Evolutionary conservation across 2,888 invertebrate species (phyloP).

Genomic region (Phalera bucephala): DNA sequence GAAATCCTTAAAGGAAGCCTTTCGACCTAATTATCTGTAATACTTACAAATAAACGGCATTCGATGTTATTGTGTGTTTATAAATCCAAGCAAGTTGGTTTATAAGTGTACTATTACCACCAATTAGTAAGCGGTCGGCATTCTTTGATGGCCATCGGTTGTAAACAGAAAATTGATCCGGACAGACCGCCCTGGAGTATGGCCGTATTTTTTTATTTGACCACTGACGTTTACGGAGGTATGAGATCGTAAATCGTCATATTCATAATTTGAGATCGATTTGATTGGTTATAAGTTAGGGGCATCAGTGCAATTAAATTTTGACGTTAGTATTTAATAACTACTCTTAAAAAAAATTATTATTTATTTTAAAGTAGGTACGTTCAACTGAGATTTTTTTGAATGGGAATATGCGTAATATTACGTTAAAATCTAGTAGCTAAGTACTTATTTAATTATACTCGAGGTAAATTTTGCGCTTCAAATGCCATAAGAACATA

Average conservation of each 20-base stretch:
- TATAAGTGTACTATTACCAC: slow-evolving; percentile 68
- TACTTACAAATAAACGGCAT: slow-evolving; percentile 25
- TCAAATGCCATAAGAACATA: too few relatives aligned
- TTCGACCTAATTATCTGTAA: slow-evolving; percentile 29
- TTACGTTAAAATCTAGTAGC: too few relatives aligned
- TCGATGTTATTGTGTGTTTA: slow-evolving; percentile 27
- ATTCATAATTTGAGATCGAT: slow-evolving; percentile 2
- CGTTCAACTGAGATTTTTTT: too few relatives aligned
- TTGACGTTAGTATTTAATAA: background rate
- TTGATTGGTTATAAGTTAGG: slow-evolving; percentile 2
- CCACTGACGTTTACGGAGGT: background rate
- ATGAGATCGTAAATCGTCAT: slow-evolving; percentile 1
- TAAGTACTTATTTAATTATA: too few relatives aligned
- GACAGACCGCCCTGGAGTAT: slow-evolving; percentile 58
- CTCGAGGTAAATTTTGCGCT: too few relatives aligned
- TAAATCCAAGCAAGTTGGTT: slow-evolving; percentile 41
- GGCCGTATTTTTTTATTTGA: slow-evolving; percentile 1
- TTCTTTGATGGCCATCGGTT: slow-evolving; percentile 70
- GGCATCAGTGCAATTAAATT: slow-evolving; percentile 6
- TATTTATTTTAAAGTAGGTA: too few relatives aligned
- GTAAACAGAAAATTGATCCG: slow-evolving; percentile 77
- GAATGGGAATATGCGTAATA: too few relatives aligned
- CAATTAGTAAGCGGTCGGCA: slow-evolving; percentile 70
- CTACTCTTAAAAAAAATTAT: background rate
- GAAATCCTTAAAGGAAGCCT: slow-evolving; percentile 1